These are phyloP conservation scores for Sipha flava DNA, from an alignment of 1,140 invertebrate genomes.

Conservation along the genomic window DNA sequence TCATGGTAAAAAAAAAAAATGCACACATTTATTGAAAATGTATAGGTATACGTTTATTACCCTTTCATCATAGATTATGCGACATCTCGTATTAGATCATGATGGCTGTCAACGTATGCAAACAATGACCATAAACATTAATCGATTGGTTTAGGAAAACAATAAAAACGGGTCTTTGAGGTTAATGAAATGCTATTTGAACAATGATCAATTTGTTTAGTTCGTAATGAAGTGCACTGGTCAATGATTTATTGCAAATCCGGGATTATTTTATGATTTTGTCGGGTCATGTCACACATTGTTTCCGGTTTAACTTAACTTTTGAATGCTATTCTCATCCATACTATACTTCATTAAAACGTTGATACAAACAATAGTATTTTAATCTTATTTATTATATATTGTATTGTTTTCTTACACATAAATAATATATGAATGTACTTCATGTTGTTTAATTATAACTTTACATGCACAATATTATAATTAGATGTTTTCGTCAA, in stretches of 20 bases:
- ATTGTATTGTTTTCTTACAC: no score
- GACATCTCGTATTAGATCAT: background rate
- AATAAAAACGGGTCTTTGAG: slow-evolving; percentile 1
- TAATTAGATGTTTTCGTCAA: no score
- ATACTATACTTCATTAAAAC: background rate
- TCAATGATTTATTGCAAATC: background rate
- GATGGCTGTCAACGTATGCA: background rate
- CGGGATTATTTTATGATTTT: background rate
- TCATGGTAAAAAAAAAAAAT: no score
- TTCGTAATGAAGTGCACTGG: background rate
- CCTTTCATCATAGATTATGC: background rate
- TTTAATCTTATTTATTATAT: background rate
- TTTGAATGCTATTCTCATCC: background rate
- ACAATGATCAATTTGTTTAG: slow-evolving; percentile 1
- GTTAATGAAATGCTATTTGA: slow-evolving; percentile 2
- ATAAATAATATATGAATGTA: no score
- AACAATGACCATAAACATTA: background rate
- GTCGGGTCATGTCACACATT: background rate
- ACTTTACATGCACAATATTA: no score
- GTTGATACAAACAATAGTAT: background rate
- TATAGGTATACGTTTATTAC: no score
- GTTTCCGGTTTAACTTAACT: background rate
- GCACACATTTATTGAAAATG: no score
- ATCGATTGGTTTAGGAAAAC: background rate
- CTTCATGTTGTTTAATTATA: no score